Conservation (phyloP, 2,797 vertebrate species). For the Rhinatrema bivittatum region DNA sequence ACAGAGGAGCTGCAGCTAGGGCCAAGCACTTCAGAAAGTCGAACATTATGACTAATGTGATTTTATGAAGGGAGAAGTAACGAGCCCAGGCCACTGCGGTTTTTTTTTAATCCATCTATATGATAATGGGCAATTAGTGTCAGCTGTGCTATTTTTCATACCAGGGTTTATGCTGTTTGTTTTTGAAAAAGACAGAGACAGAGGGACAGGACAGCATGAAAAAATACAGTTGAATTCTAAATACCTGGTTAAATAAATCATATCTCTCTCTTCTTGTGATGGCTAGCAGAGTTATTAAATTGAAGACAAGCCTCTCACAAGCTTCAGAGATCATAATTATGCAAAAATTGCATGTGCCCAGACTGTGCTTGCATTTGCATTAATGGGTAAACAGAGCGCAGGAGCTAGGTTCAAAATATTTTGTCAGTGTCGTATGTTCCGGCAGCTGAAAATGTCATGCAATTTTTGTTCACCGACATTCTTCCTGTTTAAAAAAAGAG, state of each 20-base stretch:
- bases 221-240: slow-evolving; percentile 18
- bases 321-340: slow-evolving; percentile 19
- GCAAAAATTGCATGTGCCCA: slow-evolving; percentile 4
- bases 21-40: slow-evolving; percentile 12
- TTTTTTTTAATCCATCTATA: slow-evolving; percentile 16
- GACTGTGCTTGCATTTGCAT: slow-evolving; percentile 12
- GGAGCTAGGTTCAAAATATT: slow-evolving; percentile 13
- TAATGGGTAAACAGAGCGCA: slow-evolving; percentile 15
- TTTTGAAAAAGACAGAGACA: slow-evolving; percentile 2
- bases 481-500: not conserved
- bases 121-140: slow-evolving; percentile 27
- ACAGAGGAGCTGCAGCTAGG: slow-evolving; percentile 15
- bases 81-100: slow-evolving; percentile 11
- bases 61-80: slow-evolving; percentile 18
- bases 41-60: slow-evolving; percentile 15
- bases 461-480: not conserved
- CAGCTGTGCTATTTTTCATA: slow-evolving; percentile 15
- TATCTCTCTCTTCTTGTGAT: slow-evolving; percentile 22
- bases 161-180: slow-evolving; percentile 6
- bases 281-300: slow-evolving; percentile 18
- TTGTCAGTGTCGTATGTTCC: slow-evolving; percentile 10
- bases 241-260: slow-evolving; percentile 22
- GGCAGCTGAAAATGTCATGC: slow-evolving; percentile 5
- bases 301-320: slow-evolving; percentile 14
- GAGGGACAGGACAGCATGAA: not conserved